A percentile compares a stretch with the other conserved stretches of the same genome.
phyloP scores from a whole-genome alignment of 2,113 vertebrate genomes.

The Pachypanchax playfairii region DNA sequence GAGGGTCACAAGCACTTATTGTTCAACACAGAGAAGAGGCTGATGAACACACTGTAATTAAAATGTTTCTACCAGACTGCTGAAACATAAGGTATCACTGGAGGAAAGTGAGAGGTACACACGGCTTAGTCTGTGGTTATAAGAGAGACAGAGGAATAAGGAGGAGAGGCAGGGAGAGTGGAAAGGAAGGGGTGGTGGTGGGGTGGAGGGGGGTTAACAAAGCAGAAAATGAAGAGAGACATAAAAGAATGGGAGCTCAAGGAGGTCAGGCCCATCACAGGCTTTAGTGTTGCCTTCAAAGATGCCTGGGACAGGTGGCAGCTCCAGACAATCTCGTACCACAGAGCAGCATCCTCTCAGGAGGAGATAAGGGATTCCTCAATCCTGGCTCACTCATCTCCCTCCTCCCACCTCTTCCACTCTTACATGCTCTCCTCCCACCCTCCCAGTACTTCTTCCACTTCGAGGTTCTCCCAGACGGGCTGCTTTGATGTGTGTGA shows the following conservation, averaged over 20 bases:
- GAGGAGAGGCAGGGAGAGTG: constrained; percentile 32
- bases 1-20: constrained; percentile 57
- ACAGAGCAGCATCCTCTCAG: constrained; percentile 88
- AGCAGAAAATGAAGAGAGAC: constrained; percentile 98
- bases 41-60: constrained; percentile 73
- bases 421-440: constrained; percentile 36
- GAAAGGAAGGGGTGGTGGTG: constrained; percentile 10
- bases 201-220: constrained; percentile 85
- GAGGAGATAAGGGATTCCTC: constrained; percentile 96
- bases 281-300: constrained; percentile 96
- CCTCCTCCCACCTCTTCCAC: constrained; percentile 33
- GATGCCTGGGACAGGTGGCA: constrained; percentile 99
- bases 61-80: constrained; percentile 65
- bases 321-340: constrained; percentile 94
- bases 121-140: constrained; percentile 34
- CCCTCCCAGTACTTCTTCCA: constrained; percentile 18
- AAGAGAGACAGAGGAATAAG: constrained; percentile 44
- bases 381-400: constrained; percentile 81
- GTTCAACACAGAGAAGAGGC: constrained; percentile 61
- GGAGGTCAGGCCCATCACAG: constrained; percentile 99
- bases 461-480: constrained; percentile 63
- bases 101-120: constrained; percentile 22
- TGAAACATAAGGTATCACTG: constrained; percentile 71
- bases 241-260: constrained; percentile 96
- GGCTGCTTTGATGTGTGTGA: constrained; percentile 92